phyloP scores from a whole-genome alignment of 2,113 vertebrate species.

The Cygnus atratus region DNA sequence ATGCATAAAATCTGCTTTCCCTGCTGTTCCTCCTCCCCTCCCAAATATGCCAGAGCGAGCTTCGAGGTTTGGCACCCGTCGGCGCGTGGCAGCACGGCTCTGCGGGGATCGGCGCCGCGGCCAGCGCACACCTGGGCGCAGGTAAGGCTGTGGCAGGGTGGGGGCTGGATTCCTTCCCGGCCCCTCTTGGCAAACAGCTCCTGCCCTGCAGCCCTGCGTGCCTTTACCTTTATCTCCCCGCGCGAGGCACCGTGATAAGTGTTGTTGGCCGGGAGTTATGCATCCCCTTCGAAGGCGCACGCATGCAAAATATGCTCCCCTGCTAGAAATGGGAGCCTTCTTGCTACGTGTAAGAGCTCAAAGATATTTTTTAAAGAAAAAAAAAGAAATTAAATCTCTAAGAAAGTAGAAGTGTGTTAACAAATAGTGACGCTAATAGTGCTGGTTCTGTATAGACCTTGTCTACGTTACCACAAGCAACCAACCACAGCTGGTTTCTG shows the following conservation, averaged over 20 bases:
- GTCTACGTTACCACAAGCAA: neutral
- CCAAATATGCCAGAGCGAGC: neutral
- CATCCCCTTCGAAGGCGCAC: constrained; percentile 45
- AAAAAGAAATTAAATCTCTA: neutral
- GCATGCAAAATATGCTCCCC: constrained; percentile 30
- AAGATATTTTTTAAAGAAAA: neutral
- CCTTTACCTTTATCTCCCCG: constrained; percentile 64
- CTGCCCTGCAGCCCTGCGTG: constrained; percentile 63
- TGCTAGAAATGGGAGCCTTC: constrained; percentile 6
- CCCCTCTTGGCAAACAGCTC: constrained; percentile 61
- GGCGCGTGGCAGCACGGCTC: neutral
- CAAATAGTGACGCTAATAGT: neutral
- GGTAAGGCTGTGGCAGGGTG: constrained; percentile 45
- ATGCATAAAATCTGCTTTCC: constrained; percentile 54
- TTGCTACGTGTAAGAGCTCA: neutral
- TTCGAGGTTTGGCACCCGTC: neutral
- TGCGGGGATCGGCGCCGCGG: neutral
- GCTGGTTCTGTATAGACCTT: neutral
- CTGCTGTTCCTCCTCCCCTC: constrained; percentile 49
- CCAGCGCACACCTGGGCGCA: constrained; percentile 14
- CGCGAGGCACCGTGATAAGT: constrained; percentile 55
- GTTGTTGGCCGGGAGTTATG: constrained; percentile 70
- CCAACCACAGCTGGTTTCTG: neutral
- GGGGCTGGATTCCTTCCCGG: constrained; percentile 62
- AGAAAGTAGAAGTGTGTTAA: neutral